These are phyloP conservation scores for Tenthredo distinguenda DNA, from an alignment of 2,888 invertebrate species.

Conservation along the genomic window DNA sequence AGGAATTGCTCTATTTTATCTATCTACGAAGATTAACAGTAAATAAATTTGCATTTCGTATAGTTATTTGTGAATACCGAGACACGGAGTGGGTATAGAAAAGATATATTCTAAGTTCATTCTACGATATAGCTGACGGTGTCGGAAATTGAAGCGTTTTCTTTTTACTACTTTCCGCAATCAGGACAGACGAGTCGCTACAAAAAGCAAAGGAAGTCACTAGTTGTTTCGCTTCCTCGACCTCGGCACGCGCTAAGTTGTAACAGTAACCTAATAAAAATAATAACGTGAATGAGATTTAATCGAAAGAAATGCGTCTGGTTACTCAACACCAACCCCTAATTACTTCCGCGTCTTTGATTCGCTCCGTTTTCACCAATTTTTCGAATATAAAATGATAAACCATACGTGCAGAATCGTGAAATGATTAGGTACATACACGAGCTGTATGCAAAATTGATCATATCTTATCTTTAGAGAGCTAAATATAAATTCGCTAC, in stretches of 20 bases:
- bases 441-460: not conserved
- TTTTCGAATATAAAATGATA: not conserved
- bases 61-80: not conserved
- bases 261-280: constrained; percentile 50
- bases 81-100: not conserved
- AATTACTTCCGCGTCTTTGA: not conserved
- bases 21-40: not conserved
- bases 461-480: not conserved
- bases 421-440: not conserved
- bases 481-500: not conserved
- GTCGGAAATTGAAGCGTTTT: constrained; percentile 46
- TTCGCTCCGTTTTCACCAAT: not conserved
- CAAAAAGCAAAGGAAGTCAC: constrained; percentile 50
- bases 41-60: constrained; percentile 4
- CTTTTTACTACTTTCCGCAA: constrained; percentile 51
- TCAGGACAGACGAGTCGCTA: constrained; percentile 39
- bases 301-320: not conserved
- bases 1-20: not conserved
- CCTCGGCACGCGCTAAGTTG: constrained; percentile 40
- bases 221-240: constrained; percentile 49
- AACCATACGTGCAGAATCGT: not conserved
- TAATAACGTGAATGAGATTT: constrained; percentile 29
- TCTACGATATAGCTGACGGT: constrained; percentile 9
- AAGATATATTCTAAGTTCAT: not conserved
- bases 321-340: not conserved